These are phyloP conservation scores for Kryptolebias ocellatus DNA, from an alignment of 2,797 vertebrate species.

Conservation along the genomic window DNA sequence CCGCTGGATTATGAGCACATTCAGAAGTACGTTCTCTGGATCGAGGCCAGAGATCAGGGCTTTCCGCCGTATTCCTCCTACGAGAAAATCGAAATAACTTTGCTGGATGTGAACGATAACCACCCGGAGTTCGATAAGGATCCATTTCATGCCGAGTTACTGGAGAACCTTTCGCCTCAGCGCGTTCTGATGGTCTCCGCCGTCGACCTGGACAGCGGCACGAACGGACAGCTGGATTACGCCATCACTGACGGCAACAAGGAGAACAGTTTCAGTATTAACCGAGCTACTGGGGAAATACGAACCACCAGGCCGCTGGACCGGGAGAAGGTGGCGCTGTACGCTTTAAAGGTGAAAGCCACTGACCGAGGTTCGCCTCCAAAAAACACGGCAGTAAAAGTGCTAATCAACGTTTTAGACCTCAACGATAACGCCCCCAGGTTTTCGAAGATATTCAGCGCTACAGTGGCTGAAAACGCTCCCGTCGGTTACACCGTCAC, in stretches of 20 bases:
- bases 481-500: conserved; percentile 92
- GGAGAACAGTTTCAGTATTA: conserved; percentile 91
- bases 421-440: conserved; percentile 96
- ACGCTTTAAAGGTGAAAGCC: conserved; percentile 87
- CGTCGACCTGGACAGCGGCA: conserved; percentile 89
- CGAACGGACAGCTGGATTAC: conserved; percentile 92
- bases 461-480: conserved; percentile 93
- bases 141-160: conserved; percentile 89
- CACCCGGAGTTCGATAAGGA: conserved; percentile 89
- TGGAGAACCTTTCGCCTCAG: conserved; percentile 92
- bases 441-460: conserved; percentile 98
- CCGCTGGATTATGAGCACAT: conserved; percentile 92
- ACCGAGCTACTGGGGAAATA: conserved; percentile 90
- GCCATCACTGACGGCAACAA: conserved; percentile 90
- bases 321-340: conserved; percentile 88
- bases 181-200: conserved; percentile 88
- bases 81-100: conserved; percentile 88
- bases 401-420: conserved; percentile 90
- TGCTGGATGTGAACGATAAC: conserved; percentile 95
- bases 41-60: conserved; percentile 94
- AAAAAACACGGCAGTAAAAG: conserved; percentile 87
- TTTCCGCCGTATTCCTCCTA: conserved; percentile 98
- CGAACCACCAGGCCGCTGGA: conserved; percentile 89
- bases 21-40: conserved; percentile 93
- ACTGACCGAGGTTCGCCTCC: conserved; percentile 88